phyloP scores from a whole-genome alignment of 1,140 invertebrate genomes.

The Drosophila asahinai region DNA sequence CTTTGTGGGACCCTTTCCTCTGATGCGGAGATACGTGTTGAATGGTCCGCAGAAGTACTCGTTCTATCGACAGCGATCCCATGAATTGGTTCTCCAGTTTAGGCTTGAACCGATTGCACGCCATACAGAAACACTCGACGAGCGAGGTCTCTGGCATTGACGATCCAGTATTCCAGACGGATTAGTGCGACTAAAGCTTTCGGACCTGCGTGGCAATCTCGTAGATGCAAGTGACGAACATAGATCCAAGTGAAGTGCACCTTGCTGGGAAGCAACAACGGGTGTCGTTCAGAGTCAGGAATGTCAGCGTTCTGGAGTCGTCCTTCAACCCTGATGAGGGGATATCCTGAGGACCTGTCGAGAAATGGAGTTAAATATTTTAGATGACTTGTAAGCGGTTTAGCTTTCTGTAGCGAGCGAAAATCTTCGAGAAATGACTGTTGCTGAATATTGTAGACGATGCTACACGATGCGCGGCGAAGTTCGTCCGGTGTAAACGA shows the following conservation, averaged over 20 bases:
- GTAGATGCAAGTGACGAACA: neutral
- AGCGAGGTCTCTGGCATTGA: neutral
- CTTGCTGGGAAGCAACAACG: neutral
- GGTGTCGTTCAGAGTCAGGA: too few species aligned
- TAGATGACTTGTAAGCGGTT: too few species aligned
- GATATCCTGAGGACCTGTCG: too few species aligned
- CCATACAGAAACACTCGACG: neutral
- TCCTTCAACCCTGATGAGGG: too few species aligned
- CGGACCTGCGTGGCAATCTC: neutral
- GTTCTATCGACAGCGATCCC: neutral
- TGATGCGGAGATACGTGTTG: neutral
- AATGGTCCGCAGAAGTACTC: neutral
- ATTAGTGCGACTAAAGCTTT: neutral
- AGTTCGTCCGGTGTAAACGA: too few species aligned
- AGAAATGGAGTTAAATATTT: too few species aligned
- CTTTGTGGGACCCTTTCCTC: neutral
- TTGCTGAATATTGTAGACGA: too few species aligned
- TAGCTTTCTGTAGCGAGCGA: neutral
- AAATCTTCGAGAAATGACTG: neutral
- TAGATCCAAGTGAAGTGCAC: too few species aligned
- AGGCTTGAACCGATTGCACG: neutral
- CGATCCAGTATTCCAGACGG: neutral
- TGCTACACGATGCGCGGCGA: too few species aligned
- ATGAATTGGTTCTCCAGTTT: conserved; percentile 3
- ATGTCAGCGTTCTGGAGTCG: too few species aligned